A percentile compares a stretch with the other conserved stretches of the same genome.
These are phyloP conservation scores for Diadophis punctatus DNA, from an alignment of 2,113 vertebrate genomes.

Conservation along the genomic window DNA sequence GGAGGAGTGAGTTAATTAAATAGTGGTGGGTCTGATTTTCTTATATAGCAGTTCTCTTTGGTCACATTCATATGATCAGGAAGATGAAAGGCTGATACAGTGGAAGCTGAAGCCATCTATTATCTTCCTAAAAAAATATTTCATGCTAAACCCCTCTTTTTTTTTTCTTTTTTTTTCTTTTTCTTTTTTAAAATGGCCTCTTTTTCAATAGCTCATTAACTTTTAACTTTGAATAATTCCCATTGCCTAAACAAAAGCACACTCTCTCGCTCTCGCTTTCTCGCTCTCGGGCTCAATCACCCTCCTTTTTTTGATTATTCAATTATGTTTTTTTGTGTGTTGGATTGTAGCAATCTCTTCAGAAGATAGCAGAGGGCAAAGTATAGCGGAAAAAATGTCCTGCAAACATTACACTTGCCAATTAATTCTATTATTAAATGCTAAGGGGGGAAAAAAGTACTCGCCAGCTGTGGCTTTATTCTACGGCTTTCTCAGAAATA, in stretches of 20 bases:
- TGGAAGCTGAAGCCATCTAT: background rate
- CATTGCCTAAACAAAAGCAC: slow-evolving; percentile 14
- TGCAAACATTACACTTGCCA: slow-evolving; percentile 72
- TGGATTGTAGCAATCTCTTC: slow-evolving; percentile 69
- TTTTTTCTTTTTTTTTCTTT: background rate
- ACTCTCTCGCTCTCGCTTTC: slow-evolving; percentile 8
- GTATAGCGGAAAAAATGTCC: slow-evolving; percentile 60
- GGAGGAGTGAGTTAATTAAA: background rate
- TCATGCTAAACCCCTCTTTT: slow-evolving; percentile 8
- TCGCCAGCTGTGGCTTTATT: slow-evolving; percentile 79
- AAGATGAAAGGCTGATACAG: background rate
- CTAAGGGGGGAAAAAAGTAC: slow-evolving; percentile 60
- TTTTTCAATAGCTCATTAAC: slow-evolving; percentile 32
- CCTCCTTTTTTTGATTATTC: slow-evolving; percentile 57
- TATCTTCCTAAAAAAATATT: slow-evolving; percentile 24
- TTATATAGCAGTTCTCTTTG: background rate
- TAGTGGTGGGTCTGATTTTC: no score
- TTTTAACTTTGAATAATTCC: background rate
- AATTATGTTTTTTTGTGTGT: slow-evolving; percentile 68
- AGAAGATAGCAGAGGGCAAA: slow-evolving; percentile 69
- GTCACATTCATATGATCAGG: background rate
- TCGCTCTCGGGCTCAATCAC: slow-evolving; percentile 8
- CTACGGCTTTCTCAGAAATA: slow-evolving; percentile 72
- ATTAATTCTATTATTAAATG: slow-evolving; percentile 80
- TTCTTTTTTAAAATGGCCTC: background rate